phyloP scores from a whole-genome alignment of 1,140 invertebrate species.

The Lucilia sericata region DNA sequence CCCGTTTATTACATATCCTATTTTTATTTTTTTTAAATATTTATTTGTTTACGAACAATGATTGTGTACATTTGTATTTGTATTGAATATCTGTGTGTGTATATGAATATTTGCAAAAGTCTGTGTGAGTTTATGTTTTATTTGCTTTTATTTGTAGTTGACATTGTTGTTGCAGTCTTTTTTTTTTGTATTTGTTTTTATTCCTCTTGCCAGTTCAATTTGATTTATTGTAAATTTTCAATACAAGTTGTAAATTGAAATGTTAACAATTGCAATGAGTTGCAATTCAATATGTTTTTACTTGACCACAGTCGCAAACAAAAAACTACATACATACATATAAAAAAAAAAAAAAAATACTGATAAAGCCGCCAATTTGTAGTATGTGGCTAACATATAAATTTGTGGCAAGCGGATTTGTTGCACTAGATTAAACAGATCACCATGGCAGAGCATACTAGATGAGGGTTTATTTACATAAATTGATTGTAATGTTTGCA shows the following conservation, averaged over 20 bases:
- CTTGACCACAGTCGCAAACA: not conserved
- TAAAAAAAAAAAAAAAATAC: slow-evolving; percentile 27
- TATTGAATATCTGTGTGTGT: not conserved
- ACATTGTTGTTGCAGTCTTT: not conserved
- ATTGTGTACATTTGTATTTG: slow-evolving; percentile 1
- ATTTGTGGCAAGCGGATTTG: slow-evolving; percentile 36
- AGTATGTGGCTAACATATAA: slow-evolving; percentile 35
- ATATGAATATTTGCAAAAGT: not conserved
- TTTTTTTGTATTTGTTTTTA: not conserved
- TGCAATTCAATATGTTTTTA: slow-evolving; percentile 25
- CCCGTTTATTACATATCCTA: not conserved
- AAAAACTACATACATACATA: not conserved
- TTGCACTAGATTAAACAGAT: slow-evolving; percentile 42
- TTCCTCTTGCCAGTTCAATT: slow-evolving; percentile 33
- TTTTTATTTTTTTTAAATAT: not conserved
- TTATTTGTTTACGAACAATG: not conserved
- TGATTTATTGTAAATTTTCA: slow-evolving; percentile 31
- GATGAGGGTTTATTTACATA: slow-evolving; percentile 19
- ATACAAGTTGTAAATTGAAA: slow-evolving; percentile 40
- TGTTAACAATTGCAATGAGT: slow-evolving; percentile 37
- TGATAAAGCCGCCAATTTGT: slow-evolving; percentile 38
- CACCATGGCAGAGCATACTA: not conserved
- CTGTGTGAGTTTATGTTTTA: not conserved
- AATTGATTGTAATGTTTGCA: slow-evolving; percentile 13
- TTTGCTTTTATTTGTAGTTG: slow-evolving; percentile 17